phyloP scores from a whole-genome alignment of 2,797 vertebrate species.

The Protonibea diacanthus region DNA sequence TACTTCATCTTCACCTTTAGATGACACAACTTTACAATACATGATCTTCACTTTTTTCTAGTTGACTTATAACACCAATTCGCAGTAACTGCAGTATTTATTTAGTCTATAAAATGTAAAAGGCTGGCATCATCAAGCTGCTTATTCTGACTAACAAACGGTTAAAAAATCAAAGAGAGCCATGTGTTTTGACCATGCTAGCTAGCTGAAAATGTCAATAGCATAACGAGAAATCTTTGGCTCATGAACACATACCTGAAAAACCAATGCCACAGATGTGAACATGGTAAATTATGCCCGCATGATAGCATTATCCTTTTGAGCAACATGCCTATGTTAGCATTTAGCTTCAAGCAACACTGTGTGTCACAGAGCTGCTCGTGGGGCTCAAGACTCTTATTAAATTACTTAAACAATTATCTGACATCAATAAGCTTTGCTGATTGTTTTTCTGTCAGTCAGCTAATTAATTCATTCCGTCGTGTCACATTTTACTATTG shows the following conservation, averaged over 20 bases:
- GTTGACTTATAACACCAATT: not conserved
- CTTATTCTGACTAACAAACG: not conserved
- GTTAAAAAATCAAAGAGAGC: not conserved
- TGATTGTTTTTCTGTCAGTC: not conserved
- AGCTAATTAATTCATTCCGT: not conserved
- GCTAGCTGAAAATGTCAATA: too few relatives aligned
- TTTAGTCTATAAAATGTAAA: not conserved
- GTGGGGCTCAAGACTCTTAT: not conserved
- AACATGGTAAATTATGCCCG: not conserved
- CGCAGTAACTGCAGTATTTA: not conserved
- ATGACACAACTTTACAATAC: not conserved
- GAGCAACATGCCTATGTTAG: not conserved
- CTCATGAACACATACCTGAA: not conserved
- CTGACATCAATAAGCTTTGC: not conserved
- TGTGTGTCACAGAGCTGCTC: not conserved
- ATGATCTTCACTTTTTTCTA: not conserved
- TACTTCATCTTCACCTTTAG: constrained; percentile 4
- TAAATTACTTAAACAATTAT: not conserved
- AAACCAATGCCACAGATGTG: not conserved
- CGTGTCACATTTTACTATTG: constrained; percentile 11
- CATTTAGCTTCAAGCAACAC: not conserved
- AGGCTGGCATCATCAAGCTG: not conserved
- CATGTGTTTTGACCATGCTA: too few relatives aligned
- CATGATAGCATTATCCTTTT: not conserved
- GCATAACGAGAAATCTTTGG: too few relatives aligned